Evolutionary conservation across 2,888 invertebrate species (phyloP), one percentile per base, ranked within the genome.

Genomic region (Anarsia innoxiella): DNA sequence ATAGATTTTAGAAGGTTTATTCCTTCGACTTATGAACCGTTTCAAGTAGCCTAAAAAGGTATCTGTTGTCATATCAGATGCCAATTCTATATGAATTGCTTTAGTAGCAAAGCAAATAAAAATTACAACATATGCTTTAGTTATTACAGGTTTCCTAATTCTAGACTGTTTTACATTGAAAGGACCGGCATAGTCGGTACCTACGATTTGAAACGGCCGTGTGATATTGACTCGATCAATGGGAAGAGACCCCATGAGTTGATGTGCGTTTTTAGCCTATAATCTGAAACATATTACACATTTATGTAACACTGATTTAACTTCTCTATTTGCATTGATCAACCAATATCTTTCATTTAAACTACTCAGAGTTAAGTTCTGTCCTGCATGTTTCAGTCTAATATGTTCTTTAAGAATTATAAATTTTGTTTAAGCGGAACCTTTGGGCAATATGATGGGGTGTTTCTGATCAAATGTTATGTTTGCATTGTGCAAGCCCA

Each of bases 291-390:
- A 36, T 1, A 5, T 12, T 12, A 36, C 9, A 23, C 36, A 36
- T 29, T 36, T 37, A 25, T 31, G 16, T 10, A 23, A n/a, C 1
- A 37, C 12, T 2, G 31, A 13, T 14, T 37, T 37, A 6, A 37
- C 10, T 10, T 12, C 12, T 16, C 16, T 27, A 8, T 16, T 15
- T n/a, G 25, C 37, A 27, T 31, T 31, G 1, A 29, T 10, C 2
- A 37, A 1, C 37, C 31, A 37, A 31, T 23, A 37, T n/a, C 8
- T 2, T 12, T 37, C 31, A 12, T 31, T 31, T 25, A 33, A 33
- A 10, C 26, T 33, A 10, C 25, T 25, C n/a, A 33, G 14, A 14
- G 14, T 26, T 25, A 25, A 26, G 14, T 25, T 32, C 12, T 19
- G 31, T 2, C 31, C 31, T 12, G 31, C 31, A 23, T 32, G 31